Conservation (phyloP, 2,888 invertebrate genomes). For the Reticulitermes lucifugus region DNA sequence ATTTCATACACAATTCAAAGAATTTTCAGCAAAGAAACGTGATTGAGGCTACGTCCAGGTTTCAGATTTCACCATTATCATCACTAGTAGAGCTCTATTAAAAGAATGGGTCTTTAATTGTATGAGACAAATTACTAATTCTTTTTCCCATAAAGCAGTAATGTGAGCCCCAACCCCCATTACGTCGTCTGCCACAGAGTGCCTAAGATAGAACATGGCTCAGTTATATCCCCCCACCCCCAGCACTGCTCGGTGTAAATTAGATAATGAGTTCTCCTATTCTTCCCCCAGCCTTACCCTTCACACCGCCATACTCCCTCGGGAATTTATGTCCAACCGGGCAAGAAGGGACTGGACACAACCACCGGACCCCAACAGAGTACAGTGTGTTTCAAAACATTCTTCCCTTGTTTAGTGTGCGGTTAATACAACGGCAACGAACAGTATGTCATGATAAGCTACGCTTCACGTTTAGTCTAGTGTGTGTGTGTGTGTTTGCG, state of each 20-base stretch:
- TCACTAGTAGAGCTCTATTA: not conserved
- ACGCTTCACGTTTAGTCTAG: too few relatives aligned
- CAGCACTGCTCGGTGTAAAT: not conserved
- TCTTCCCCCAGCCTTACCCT: not conserved
- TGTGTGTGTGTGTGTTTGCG: too few relatives aligned
- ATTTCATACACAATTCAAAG: too few relatives aligned
- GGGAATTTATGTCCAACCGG: constrained; percentile 13
- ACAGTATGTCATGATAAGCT: too few relatives aligned
- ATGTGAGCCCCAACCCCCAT: not conserved
- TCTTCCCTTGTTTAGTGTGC: not conserved
- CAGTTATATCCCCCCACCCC: not conserved
- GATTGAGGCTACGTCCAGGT: too few relatives aligned
- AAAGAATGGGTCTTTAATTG: not conserved
- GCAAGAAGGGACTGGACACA: not conserved
- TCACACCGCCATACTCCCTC: not conserved
- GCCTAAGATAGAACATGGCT: not conserved
- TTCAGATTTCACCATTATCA: too few relatives aligned
- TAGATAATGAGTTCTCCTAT: constrained; percentile 9
- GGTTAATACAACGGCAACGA: too few relatives aligned
- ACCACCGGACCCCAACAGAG: not conserved
- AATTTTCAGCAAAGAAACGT: too few relatives aligned
- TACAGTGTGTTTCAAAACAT: not conserved
- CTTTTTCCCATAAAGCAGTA: not conserved
- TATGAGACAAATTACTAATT: not conserved
- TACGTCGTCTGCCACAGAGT: not conserved